These are phyloP conservation scores for Choreutis nemorana DNA, from an alignment of 2,888 invertebrate species.

Conservation along the genomic window DNA sequence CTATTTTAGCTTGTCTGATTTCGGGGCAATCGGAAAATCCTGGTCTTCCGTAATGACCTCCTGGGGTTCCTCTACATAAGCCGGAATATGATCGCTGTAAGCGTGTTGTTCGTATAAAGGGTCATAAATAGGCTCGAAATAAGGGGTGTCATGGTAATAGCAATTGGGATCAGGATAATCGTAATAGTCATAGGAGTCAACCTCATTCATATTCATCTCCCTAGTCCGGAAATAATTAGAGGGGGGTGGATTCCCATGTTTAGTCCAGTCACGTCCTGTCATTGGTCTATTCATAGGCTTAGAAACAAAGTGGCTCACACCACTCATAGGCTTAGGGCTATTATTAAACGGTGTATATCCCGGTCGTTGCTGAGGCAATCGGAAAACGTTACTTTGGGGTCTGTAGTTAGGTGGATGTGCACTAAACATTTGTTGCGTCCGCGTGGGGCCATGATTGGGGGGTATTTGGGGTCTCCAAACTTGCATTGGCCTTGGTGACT, in stretches of 20 bases:
- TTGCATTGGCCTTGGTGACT: slow-evolving; percentile 4
- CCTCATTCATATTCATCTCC: neutral
- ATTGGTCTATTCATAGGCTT: too few species aligned
- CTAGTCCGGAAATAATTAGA: neutral
- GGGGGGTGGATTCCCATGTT: neutral
- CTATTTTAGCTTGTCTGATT: slow-evolving; percentile 12
- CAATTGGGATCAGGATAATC: neutral
- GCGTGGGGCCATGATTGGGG: neutral
- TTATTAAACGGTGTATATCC: neutral
- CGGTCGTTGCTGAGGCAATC: neutral
- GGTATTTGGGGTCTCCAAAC: slow-evolving; percentile 9
- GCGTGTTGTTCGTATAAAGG: neutral
- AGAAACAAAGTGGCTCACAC: neutral
- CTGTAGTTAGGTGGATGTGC: neutral
- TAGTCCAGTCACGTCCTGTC: neutral
- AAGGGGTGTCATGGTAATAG: neutral
- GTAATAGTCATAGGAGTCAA: neutral
- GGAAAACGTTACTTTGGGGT: neutral
- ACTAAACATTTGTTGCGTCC: neutral
- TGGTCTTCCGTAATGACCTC: too few species aligned
- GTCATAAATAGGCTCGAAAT: neutral
- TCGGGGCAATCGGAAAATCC: slow-evolving; percentile 12
- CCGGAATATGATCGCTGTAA: too few species aligned
- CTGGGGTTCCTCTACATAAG: too few species aligned
- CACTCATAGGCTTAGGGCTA: neutral